These are phyloP conservation scores for Seladonia tumulorum DNA, from an alignment of 2,888 invertebrate species.

Conservation along the genomic window DNA sequence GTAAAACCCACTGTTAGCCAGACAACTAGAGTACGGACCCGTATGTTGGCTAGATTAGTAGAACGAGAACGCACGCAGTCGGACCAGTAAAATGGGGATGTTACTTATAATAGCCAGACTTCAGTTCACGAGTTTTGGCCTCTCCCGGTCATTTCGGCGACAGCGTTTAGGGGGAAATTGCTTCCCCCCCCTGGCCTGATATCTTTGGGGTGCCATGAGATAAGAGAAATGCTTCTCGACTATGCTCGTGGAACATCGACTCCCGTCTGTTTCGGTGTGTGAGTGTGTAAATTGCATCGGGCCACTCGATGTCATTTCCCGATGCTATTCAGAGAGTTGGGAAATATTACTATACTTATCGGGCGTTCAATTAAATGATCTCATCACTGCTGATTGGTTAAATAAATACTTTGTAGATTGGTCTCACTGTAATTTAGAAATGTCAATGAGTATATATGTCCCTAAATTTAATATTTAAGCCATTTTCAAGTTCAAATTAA, in stretches of 20 bases:
- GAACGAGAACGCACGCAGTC: not conserved
- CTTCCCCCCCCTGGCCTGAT: not conserved
- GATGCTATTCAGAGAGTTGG: not conserved
- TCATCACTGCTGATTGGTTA: not conserved
- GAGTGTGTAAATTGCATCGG: not conserved
- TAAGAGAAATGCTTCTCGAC: constrained; percentile 1
- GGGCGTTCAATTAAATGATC: not conserved
- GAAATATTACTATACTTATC: not conserved
- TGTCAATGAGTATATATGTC: not conserved
- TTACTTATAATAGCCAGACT: not conserved
- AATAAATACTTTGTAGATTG: not conserved
- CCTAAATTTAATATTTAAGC: too few species aligned
- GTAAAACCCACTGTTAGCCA: not conserved
- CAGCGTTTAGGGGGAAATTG: constrained; percentile 7
- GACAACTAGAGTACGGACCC: not conserved
- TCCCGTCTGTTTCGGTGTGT: not conserved
- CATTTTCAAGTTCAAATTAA: too few species aligned
- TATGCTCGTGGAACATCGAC: not conserved
- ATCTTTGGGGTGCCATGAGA: constrained; percentile 1
- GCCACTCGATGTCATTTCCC: not conserved
- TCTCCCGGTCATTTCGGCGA: not conserved
- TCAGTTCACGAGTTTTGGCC: constrained; percentile 8
- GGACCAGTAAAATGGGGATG: not conserved
- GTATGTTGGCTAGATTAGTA: constrained; percentile 6
- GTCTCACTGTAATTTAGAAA: not conserved